These are phyloP conservation scores for Drosophila lutescens DNA, from an alignment of 2,888 invertebrate genomes.

Conservation along the genomic window DNA sequence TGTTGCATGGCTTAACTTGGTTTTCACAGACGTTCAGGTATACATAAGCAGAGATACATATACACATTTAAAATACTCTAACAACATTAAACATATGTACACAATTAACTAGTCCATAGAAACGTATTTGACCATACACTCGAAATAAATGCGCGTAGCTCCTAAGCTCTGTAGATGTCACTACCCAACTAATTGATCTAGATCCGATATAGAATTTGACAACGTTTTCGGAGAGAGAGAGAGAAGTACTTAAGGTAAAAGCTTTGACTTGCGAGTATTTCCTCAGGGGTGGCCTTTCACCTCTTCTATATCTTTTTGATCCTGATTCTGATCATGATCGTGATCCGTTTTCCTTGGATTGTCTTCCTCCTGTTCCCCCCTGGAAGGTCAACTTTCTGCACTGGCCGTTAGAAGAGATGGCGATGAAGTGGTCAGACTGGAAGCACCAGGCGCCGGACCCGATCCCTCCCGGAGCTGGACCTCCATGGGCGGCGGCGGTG, in stretches of 20 bases:
- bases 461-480: slow-evolving; percentile 25
- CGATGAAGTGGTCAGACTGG: slow-evolving; percentile 53
- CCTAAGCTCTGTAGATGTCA: slow-evolving; percentile 40
- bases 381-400: slow-evolving; percentile 58
- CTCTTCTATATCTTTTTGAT: slow-evolving; percentile 2
- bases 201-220: slow-evolving; percentile 31
- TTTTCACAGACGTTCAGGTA: slow-evolving; percentile 72
- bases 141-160: slow-evolving; percentile 68
- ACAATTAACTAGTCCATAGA: slow-evolving; percentile 38
- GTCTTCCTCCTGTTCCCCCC: background rate
- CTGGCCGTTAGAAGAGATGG: slow-evolving; percentile 59
- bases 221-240: slow-evolving; percentile 25
- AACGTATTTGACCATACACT: slow-evolving; percentile 20
- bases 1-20: slow-evolving; percentile 51
- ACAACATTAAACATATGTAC: slow-evolving; percentile 49
- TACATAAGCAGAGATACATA: slow-evolving; percentile 58
- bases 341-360: background rate
- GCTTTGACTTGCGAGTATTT: slow-evolving; percentile 73
- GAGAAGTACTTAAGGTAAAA: slow-evolving; percentile 58
- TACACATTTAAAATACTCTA: slow-evolving; percentile 25
- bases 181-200: slow-evolving; percentile 28
- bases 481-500: slow-evolving; percentile 13
- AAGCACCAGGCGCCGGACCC: slow-evolving; percentile 8
- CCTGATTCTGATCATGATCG: background rate
- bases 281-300: slow-evolving; percentile 41